phyloP scores from a whole-genome alignment of 2,113 vertebrate species.

The Hystrix brachyura region DNA sequence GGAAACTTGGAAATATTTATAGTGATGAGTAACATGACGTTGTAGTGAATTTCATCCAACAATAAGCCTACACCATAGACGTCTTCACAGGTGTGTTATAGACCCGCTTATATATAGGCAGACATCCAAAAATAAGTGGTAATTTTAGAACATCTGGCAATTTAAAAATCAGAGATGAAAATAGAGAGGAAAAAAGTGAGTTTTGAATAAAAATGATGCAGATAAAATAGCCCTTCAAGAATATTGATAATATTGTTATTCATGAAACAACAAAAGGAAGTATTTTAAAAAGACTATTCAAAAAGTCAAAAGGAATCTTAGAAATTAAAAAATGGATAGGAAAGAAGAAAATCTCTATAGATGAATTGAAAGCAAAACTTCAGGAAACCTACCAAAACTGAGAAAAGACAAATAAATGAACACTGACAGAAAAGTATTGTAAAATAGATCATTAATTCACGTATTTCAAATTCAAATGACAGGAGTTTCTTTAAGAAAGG shows the following conservation, averaged over 20 bases:
- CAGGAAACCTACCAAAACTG: background rate
- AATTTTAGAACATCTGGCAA: constrained; percentile 31
- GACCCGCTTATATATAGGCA: background rate
- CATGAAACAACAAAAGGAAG: background rate
- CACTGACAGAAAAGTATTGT: background rate
- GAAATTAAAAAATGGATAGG: background rate
- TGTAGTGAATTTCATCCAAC: background rate
- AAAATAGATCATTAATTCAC: background rate
- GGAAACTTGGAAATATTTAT: background rate
- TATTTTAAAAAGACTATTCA: constrained; percentile 13
- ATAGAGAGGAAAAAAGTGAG: background rate
- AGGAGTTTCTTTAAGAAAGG: background rate
- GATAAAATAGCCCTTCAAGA: background rate
- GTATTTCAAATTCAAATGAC: constrained; percentile 23
- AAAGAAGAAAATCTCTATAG: background rate
- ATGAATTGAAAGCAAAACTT: background rate
- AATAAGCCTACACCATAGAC: background rate
- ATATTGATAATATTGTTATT: background rate
- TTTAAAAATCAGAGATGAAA: constrained; percentile 21
- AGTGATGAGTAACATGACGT: background rate
- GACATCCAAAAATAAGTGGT: background rate
- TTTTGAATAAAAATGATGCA: background rate
- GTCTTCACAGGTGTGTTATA: background rate
- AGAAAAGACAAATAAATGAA: background rate
- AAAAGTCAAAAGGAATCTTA: background rate